Base-by-base conservation (phyloP, 2,888 invertebrate genomes). In the Diarsia brunnea region DNA sequence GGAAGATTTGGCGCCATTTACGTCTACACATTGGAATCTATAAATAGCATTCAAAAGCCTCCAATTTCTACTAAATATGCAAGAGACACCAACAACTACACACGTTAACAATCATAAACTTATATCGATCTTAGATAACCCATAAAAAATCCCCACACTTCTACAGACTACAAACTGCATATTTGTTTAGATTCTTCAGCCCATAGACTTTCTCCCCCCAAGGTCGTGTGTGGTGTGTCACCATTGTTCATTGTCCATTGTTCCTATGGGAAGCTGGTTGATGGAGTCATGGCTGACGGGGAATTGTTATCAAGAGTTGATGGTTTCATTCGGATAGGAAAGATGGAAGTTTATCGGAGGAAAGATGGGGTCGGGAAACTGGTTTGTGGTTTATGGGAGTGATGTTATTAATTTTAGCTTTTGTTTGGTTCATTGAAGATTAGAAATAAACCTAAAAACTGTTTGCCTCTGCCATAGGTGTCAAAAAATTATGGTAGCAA, bases 241-340 rank as follows among this genome's bases (percentile, higher is more conserved):
- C 84, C 63, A 89, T 89, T 89, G 90, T 90, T 79, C 82, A 89
- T 89, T 90, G 89, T 89, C 27, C 72, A 89, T 89, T 88, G 89
- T 89, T 81, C 66, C 67, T 68, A 75, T 88, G 87, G 85, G 87
- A 87, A 88, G 31, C 64, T 71, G 71, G 45, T 24, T 31, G 66
- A 63, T 47, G 63, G 27, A 51, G 53, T 16, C 79, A 79, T 51
- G 79, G 58, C 79, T 75, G 24, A 4, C 45, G 72, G 64, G 38
- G 67, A 60, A 64, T 84, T 68, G 75, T 69, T 71, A 81, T 75
- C 72, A 64, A 64, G 19, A 4, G 58, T 24, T 78, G 70, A 82
- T 83, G 82, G 73, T 73, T 81, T 51, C 72, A 38, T 69, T 68
- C 45, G 70, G 75, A 79, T 79, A 75, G 21, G 45, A 47, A 49